Evolutionary conservation across 2,797 vertebrate species (phyloP).

Genomic region (Hafferia zeledoni): DNA sequence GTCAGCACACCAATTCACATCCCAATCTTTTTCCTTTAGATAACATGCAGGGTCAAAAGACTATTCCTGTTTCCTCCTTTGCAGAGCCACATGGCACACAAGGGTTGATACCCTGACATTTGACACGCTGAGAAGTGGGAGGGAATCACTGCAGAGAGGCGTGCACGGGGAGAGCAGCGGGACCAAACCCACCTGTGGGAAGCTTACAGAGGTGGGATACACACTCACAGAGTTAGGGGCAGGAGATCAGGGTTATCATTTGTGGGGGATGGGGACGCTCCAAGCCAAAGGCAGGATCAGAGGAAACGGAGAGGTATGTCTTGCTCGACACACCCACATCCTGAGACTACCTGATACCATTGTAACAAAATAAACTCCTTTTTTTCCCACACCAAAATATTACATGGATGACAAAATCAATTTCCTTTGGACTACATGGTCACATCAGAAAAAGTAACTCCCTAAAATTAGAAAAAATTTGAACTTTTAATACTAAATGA

Average conservation of each 20-base stretch:
- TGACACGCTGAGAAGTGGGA: not conserved
- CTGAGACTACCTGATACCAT: not conserved
- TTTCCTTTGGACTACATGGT: not conserved
- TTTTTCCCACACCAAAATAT: not conserved
- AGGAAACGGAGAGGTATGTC: not conserved
- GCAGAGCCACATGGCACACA: rapidly evolving
- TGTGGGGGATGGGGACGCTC: not conserved
- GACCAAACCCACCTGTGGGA: rapidly evolving
- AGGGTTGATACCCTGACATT: not conserved
- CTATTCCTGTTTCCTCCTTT: not conserved
- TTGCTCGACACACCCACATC: not conserved
- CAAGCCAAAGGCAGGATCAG: not conserved
- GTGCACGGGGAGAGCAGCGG: rapidly evolving
- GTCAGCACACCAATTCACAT: not conserved
- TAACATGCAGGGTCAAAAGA: not conserved
- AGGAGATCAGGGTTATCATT: not conserved
- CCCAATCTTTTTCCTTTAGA: not conserved
- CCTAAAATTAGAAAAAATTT: slow-evolving; percentile 33
- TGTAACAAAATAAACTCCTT: not conserved
- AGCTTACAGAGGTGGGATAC: not conserved
- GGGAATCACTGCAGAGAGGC: too few species aligned
- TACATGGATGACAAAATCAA: not conserved
- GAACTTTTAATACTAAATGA: not conserved
- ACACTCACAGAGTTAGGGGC: rapidly evolving
- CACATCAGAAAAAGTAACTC: not conserved